These are phyloP conservation scores for Euborellia annulipes DNA, from an alignment of 1,140 invertebrate genomes.

Conservation along the genomic window DNA sequence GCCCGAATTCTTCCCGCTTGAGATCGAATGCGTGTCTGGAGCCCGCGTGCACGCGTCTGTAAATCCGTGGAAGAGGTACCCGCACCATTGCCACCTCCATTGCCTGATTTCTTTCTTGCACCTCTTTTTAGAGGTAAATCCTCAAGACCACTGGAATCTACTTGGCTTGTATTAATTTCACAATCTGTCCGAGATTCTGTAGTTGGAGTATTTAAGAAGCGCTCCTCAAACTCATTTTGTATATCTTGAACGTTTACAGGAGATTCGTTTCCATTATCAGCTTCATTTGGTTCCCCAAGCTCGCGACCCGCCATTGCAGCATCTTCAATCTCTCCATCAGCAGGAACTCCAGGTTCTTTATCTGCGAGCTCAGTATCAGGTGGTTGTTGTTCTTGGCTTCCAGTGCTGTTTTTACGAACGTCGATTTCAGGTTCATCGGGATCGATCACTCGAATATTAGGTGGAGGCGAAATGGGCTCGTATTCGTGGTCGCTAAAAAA, in stretches of 20 bases:
- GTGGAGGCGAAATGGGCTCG: slow-evolving; percentile 44
- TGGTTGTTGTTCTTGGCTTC: slow-evolving; percentile 21
- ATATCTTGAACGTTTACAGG: slow-evolving; percentile 24
- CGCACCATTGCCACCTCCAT: not conserved
- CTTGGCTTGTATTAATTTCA: slow-evolving; percentile 48
- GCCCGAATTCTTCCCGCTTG: slow-evolving; percentile 28
- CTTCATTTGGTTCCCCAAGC: slow-evolving; percentile 8
- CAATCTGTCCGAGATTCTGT: slow-evolving; percentile 42
- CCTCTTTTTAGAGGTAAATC: slow-evolving; percentile 41
- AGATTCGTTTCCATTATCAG: slow-evolving; percentile 17
- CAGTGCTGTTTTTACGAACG: slow-evolving; percentile 21
- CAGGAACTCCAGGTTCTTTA: slow-evolving; percentile 25
- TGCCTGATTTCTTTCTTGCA: slow-evolving; percentile 30
- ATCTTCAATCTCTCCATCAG: slow-evolving; percentile 9
- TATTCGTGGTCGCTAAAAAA: slow-evolving; percentile 68
- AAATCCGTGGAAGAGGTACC: not conserved
- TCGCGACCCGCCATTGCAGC: slow-evolving; percentile 6
- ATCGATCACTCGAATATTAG: slow-evolving; percentile 10
- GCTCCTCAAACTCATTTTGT: slow-evolving; percentile 38
- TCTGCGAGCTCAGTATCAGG: slow-evolving; percentile 23
- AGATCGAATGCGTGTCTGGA: slow-evolving; percentile 26
- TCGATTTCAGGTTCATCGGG: slow-evolving; percentile 7
- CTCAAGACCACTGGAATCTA: slow-evolving; percentile 44
- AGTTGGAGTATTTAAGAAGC: slow-evolving; percentile 28
- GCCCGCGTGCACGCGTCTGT: slow-evolving; percentile 15